Conservation (phyloP, 2,797 vertebrate species). For the Neosilurus hyrtlii region DNA sequence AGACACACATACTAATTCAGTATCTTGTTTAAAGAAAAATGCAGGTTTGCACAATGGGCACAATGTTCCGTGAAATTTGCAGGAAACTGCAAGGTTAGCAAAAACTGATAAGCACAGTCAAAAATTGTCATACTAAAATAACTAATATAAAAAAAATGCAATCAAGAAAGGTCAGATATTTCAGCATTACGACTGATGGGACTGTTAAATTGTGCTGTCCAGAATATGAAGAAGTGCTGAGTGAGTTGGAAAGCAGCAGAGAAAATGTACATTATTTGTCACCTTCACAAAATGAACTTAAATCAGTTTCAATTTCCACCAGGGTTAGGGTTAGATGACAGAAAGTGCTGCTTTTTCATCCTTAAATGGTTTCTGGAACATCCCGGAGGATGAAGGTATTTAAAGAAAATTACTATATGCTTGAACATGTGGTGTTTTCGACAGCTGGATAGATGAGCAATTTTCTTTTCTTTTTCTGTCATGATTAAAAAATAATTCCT, state of each 20-base stretch:
- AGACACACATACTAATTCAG: not conserved
- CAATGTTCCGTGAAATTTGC: not conserved
- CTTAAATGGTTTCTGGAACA: constrained; percentile 16
- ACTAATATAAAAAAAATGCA: constrained; percentile 10
- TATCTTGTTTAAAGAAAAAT: constrained; percentile 7
- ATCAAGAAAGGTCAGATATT: constrained; percentile 15
- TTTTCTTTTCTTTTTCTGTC: constrained; percentile 4
- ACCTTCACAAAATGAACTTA: constrained; percentile 29
- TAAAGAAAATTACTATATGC: constrained; percentile 27
- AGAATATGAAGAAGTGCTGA: constrained; percentile 28
- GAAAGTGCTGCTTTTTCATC: constrained; percentile 24
- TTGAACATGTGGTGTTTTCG: constrained; percentile 2
- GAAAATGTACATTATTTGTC: constrained; percentile 25
- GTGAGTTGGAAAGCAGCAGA: constrained; percentile 14
- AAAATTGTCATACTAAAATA: constrained; percentile 22
- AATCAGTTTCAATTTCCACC: constrained; percentile 30
- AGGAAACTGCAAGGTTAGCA: constrained; percentile 9
- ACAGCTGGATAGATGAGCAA: constrained; percentile 30
- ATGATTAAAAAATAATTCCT: constrained; percentile 23
- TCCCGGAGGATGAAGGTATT: constrained; percentile 9
- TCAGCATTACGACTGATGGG: constrained; percentile 5
- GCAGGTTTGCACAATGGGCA: not conserved
- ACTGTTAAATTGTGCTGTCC: constrained; percentile 13
- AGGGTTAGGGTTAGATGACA: constrained; percentile 1
- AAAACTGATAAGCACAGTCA: not conserved